These are phyloP conservation scores for Parasteatoda lunata DNA, from an alignment of 2,888 invertebrate genomes.

Conservation along the genomic window DNA sequence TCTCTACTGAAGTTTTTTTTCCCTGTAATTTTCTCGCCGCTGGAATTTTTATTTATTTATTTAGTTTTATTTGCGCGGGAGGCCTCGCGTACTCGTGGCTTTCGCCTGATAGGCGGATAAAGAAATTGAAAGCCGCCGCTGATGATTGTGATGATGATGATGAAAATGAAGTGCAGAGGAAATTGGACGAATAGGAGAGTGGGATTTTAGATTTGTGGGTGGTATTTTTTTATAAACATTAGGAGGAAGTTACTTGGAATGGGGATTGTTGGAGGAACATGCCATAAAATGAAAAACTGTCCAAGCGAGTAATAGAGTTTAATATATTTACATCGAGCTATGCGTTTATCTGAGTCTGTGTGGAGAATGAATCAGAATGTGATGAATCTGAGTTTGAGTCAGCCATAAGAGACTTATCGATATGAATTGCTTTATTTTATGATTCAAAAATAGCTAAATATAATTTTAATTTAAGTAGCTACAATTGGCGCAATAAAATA, in stretches of 20 bases:
- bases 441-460: no score
- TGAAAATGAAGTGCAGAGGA: constrained; percentile 6
- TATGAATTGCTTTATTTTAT: no score
- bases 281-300: neutral
- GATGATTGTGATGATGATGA: constrained; percentile 49
- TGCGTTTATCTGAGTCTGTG: no score
- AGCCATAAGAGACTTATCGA: no score
- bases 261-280: neutral
- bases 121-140: constrained; percentile 46
- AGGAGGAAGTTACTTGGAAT: neutral
- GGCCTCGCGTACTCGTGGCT: neutral
- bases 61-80: neutral
- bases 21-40: constrained; percentile 52
- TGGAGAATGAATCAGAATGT: no score
- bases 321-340: neutral
- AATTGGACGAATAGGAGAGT: constrained; percentile 31
- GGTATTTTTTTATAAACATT: constrained; percentile 29
- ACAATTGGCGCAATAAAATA: no score
- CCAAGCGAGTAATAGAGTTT: neutral
- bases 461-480: no score
- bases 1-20: neutral
- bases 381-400: no score
- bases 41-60: constrained; percentile 25
- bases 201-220: constrained; percentile 39
- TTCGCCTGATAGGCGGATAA: constrained; percentile 36